Base-by-base conservation (phyloP, 2,888 invertebrate species). In the Uloborus plumipes region DNA sequence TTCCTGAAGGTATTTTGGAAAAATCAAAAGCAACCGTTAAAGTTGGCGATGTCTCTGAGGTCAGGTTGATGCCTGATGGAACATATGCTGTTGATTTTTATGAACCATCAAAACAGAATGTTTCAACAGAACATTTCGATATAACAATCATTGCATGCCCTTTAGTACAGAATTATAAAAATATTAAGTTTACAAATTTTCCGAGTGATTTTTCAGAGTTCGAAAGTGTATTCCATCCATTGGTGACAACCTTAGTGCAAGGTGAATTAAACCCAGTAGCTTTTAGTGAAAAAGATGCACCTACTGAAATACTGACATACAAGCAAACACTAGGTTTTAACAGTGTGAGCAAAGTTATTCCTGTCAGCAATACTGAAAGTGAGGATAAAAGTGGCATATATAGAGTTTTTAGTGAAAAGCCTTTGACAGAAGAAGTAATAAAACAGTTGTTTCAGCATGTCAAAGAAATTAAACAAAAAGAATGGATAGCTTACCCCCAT, bases 91-190 rank as follows among this genome's bases (percentile, higher is more conserved):
- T 83, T 2, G 64, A 20, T 20, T 77, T 77, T 39, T 13, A 50
- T 7, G 73, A 72, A 67, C 61, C 82, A 67, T n/a, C 26, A 26
- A 31, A 84, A 53, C 69, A 69, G 14, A 22, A 18, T 18, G 6
- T 20, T 15, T 15, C 64, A 7, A 39, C 18, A 16, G 49, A 49
- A 1, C 6, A 22, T 39, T 92, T 91, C 86, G 92, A 93, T 86
- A 89, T 91, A 77, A 91, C 93, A 2, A 90, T 93, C 61, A 85
- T 93, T 20, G 92, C 92, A 18, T 87, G 90, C 39, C 93, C 93
- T 0, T 87, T 92, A 53, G 90, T 90, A 11, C 84, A 84, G 0
- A 89, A 91, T 87, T 90, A 88, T 55, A 87, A 86, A 66, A 87
- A 87, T 15, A 90, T 92, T 22, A 85, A 88, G 66, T 91, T 92